Evolutionary conservation across 2,888 invertebrate genomes (phyloP).

Genomic region (Lydus trimaculatus): DNA sequence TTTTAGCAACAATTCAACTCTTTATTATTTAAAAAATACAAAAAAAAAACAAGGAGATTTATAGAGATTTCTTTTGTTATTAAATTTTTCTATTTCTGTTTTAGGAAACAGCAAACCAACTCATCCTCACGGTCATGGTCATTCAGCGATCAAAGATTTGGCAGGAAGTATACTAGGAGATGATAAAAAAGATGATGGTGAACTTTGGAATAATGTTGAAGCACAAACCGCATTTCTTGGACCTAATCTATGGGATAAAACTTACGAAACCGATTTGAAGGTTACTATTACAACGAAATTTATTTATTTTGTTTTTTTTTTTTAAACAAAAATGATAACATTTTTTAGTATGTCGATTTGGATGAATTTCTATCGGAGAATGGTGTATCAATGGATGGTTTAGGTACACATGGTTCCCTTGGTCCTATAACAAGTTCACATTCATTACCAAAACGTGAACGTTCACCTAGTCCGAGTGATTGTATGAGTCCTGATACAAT

Average conservation of each 20-base stretch:
- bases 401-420: constrained; percentile 67
- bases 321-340: too few relatives aligned
- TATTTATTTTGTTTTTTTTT: too few relatives aligned
- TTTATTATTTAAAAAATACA: not conserved
- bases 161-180: constrained; percentile 65
- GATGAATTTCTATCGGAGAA: constrained; percentile 97
- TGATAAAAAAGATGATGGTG: constrained; percentile 81
- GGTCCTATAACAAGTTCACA: constrained; percentile 68
- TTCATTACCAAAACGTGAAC: constrained; percentile 83
- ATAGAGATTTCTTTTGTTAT: constrained; percentile 5
- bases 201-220: constrained; percentile 85
- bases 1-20: not conserved
- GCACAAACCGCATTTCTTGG: constrained; percentile 96
- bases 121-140: constrained; percentile 59
- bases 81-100: constrained; percentile 36
- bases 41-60: too few relatives aligned
- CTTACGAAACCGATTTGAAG: constrained; percentile 95
- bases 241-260: constrained; percentile 96
- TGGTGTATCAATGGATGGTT: constrained; percentile 85
- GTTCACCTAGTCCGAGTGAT: constrained; percentile 87
- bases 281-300: constrained; percentile 59
- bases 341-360: constrained; percentile 89
- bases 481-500: constrained; percentile 89
- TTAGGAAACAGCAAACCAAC: constrained; percentile 61
- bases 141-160: constrained; percentile 60